phyloP scores from a whole-genome alignment of 2,797 vertebrate genomes.

The Glossophaga mutica region DNA sequence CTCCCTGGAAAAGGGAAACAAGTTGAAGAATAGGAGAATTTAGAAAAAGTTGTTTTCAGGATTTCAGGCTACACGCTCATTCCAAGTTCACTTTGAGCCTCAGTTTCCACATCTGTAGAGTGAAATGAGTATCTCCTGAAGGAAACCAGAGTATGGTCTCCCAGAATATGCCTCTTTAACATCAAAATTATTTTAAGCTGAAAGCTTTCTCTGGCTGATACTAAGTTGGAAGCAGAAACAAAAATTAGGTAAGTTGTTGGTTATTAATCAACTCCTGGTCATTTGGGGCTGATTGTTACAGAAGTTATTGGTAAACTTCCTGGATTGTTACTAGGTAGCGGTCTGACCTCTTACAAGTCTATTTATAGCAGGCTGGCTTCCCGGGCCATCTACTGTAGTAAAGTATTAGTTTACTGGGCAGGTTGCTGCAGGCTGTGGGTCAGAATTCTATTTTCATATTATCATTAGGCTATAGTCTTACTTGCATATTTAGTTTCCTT shows the following conservation, averaged over 20 bases:
- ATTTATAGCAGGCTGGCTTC: neutral
- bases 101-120: neutral
- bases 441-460: neutral
- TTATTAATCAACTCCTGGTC: neutral
- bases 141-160: neutral
- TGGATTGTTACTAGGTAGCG: neutral
- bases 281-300: neutral
- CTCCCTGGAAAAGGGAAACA: neutral
- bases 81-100: neutral
- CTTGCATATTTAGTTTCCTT: neutral
- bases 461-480: neutral
- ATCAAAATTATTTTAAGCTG: neutral
- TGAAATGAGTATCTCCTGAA: neutral
- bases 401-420: neutral
- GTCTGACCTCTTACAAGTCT: neutral
- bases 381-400: neutral
- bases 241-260: neutral
- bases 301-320: neutral
- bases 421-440: neutral
- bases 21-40: slow-evolving; percentile 28
- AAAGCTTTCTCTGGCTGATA: neutral
- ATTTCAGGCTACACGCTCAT: neutral
- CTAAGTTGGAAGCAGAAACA: neutral
- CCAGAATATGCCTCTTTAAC: neutral
- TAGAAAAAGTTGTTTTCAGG: neutral